Percentiles rank a stretch among this genome's conserved stretches.
Evolutionary conservation across 2,797 vertebrate genomes (phyloP).

Genomic region (Eptatretus atami): DNA sequence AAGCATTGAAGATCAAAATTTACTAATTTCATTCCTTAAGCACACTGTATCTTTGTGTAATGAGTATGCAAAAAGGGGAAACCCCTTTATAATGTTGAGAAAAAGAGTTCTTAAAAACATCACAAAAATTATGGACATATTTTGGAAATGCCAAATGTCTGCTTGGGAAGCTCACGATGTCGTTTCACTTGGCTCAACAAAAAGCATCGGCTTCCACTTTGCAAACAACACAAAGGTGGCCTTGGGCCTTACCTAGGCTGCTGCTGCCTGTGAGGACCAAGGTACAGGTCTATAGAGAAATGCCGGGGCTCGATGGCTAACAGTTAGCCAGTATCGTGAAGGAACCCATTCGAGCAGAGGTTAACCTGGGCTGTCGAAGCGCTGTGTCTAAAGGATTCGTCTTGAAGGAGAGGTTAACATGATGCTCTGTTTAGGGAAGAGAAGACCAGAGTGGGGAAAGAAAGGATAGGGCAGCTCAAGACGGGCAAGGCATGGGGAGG

Average conservation of each 20-base stretch:
- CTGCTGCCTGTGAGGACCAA: conserved; percentile 50
- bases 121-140: no score
- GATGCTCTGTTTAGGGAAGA: conserved; percentile 33
- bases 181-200: no score
- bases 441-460: not conserved
- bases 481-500: conserved; percentile 13
- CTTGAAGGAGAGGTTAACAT: conserved; percentile 36
- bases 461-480: conserved; percentile 8
- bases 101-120: no score
- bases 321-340: conserved; percentile 30
- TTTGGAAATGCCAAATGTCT: no score
- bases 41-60: no score
- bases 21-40: no score
- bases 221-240: no score
- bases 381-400: conserved; percentile 50
- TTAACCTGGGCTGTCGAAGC: conserved; percentile 37
- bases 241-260: conserved; percentile 42
- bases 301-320: conserved; percentile 30
- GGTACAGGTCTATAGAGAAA: conserved; percentile 37
- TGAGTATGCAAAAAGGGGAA: no score
- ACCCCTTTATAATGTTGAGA: no score
- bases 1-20: no score
- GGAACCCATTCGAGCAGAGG: conserved; percentile 30
- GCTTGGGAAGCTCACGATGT: no score
- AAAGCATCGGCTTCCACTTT: no score